Conservation (phyloP, 2,888 invertebrate species). For the Neria commutata region DNA sequence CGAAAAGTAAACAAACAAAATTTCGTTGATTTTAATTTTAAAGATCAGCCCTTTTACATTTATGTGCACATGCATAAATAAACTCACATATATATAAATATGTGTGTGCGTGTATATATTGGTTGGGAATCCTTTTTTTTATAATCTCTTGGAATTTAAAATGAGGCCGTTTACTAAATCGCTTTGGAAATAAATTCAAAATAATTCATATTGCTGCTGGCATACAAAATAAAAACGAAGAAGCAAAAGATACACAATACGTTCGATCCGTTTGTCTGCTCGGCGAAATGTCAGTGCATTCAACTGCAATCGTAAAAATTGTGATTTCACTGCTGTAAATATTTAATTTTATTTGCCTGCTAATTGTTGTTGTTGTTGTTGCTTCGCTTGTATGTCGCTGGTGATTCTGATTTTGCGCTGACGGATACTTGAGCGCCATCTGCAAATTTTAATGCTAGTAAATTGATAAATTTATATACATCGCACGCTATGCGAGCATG, state of each 20-base stretch:
- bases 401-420: neutral
- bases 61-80: too few species aligned
- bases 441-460: neutral
- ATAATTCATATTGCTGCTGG: too few species aligned
- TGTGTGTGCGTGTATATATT: too few species aligned
- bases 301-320: neutral
- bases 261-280: neutral
- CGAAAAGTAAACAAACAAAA: too few species aligned
- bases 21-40: too few species aligned
- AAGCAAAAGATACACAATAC: neutral
- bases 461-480: neutral
- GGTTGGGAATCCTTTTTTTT: too few species aligned
- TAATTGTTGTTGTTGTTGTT: neutral
- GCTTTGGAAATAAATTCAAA: too few species aligned
- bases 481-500: too few species aligned
- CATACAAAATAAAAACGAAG: too few species aligned
- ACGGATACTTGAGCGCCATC: neutral
- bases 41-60: too few species aligned
- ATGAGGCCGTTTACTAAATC: neutral
- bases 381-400: neutral
- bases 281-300: constrained; percentile 1
- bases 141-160: neutral
- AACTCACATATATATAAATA: too few species aligned
- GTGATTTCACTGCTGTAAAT: constrained; percentile 6
- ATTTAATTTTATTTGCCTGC: constrained; percentile 6